A percentile compares a stretch with the other conserved stretches of the same genome.
phyloP scores from a whole-genome alignment of 2,888 invertebrate species.

The Eledona agricola region DNA sequence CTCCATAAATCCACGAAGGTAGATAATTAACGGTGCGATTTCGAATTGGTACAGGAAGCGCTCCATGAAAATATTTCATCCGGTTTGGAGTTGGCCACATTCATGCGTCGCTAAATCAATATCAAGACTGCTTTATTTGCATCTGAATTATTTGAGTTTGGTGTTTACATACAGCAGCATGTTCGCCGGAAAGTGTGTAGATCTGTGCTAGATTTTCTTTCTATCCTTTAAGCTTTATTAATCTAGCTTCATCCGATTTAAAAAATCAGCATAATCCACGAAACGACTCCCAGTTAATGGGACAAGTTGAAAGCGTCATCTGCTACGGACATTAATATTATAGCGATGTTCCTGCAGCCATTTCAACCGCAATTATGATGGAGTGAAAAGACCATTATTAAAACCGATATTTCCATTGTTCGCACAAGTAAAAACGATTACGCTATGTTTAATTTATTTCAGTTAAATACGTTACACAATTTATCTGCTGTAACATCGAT shows the following conservation, averaged over 20 bases:
- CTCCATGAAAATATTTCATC: too few relatives aligned
- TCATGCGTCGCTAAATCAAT: conserved; percentile 10
- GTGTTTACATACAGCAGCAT: too few relatives aligned
- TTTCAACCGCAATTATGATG: conserved; percentile 19
- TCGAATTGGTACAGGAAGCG: conserved; percentile 7
- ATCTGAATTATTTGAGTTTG: conserved; percentile 1
- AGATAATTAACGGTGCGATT: conserved; percentile 20
- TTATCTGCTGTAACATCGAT: too few relatives aligned
- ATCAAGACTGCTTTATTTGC: conserved; percentile 9
- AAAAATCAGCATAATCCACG: conserved; percentile 8
- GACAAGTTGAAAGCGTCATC: conserved; percentile 19
- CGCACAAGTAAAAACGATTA: too few relatives aligned
- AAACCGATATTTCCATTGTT: conserved; percentile 11
- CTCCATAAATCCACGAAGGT: conserved; percentile 5
- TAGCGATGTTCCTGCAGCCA: conserved; percentile 11
- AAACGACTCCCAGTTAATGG: conserved; percentile 5
- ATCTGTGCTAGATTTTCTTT: too few relatives aligned
- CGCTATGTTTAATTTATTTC: too few relatives aligned
- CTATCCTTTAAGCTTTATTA: conserved; percentile 1
- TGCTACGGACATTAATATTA: conserved; percentile 29
- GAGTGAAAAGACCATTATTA: conserved; percentile 15
- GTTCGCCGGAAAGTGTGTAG: too few relatives aligned
- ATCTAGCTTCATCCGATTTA: conserved; percentile 2
- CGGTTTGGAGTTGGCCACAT: neutral
- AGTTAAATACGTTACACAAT: too few relatives aligned